Evolutionary conservation across 2,888 invertebrate genomes (phyloP).

Genomic region (Horisme vitalbata): DNA sequence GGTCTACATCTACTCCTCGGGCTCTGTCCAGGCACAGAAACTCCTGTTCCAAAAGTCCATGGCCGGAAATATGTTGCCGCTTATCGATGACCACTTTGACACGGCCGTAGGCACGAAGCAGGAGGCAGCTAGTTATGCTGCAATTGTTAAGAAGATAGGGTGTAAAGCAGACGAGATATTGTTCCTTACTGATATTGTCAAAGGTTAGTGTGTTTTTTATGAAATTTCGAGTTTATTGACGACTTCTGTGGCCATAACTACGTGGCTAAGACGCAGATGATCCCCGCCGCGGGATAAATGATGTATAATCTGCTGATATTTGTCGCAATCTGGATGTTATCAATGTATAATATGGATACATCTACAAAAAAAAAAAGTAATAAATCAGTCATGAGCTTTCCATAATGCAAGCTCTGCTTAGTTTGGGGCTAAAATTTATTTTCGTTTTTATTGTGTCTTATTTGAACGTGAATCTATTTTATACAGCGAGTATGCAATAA

Average conservation of each 20-base stretch:
- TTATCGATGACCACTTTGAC: constrained; percentile 92
- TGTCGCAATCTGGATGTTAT: no score
- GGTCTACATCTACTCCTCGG: constrained; percentile 95
- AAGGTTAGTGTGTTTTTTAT: constrained; percentile 80
- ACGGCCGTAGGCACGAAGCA: constrained; percentile 92
- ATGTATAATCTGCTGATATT: no score
- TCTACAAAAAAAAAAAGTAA: no score
- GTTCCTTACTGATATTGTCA: constrained; percentile 93
- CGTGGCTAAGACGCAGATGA: background rate
- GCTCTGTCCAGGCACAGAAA: constrained; percentile 95
- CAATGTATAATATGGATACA: no score
- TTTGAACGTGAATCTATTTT: no score
- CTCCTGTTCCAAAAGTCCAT: constrained; percentile 90
- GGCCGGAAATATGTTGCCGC: constrained; percentile 89
- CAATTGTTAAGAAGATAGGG: constrained; percentile 87
- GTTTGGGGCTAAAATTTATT: no score
- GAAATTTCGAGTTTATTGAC: background rate
- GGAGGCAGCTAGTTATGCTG: constrained; percentile 89
- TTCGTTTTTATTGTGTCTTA: no score
- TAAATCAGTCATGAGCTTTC: no score
- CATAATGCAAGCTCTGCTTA: no score
- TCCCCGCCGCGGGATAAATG: background rate
- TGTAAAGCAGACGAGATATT: constrained; percentile 86
- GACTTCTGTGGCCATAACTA: background rate
- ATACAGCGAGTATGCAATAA: no score